Conservation (phyloP, 1,140 invertebrate species). For the Panagrolaimus sp. region DNA sequence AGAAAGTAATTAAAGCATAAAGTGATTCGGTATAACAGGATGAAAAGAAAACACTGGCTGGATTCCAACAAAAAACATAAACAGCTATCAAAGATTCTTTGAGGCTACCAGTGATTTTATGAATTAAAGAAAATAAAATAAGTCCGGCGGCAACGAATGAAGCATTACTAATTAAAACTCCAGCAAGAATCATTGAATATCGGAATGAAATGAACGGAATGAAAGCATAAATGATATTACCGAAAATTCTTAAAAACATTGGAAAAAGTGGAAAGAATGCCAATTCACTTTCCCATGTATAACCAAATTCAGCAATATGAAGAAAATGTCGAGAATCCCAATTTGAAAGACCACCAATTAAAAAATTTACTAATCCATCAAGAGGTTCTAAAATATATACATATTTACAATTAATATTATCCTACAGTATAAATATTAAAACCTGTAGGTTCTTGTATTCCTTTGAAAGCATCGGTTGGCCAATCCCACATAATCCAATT, state of each 20-base stretch:
- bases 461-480: slow-evolving; percentile 50
- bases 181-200: slow-evolving; percentile 42
- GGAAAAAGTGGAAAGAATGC: slow-evolving; percentile 49
- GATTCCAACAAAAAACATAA: slow-evolving; percentile 46
- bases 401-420: too few relatives aligned
- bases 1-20: slow-evolving; percentile 37
- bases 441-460: slow-evolving; percentile 22
- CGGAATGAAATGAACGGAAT: slow-evolving; percentile 26
- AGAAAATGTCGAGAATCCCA: slow-evolving; percentile 50
- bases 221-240: slow-evolving; percentile 22
- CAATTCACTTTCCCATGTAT: slow-evolving; percentile 41
- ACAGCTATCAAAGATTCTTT: slow-evolving; percentile 43
- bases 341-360: slow-evolving; percentile 33
- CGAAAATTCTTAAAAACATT: slow-evolving; percentile 30
- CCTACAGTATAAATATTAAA: slow-evolving; percentile 1
- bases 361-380: slow-evolving; percentile 29
- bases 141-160: slow-evolving; percentile 44
- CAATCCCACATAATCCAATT: slow-evolving; percentile 36
- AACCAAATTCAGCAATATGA: slow-evolving; percentile 50
- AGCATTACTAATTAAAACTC: slow-evolving; percentile 42
- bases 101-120: slow-evolving; percentile 36
- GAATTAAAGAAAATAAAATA: slow-evolving; percentile 30
- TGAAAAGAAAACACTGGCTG: slow-evolving; percentile 45
- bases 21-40: slow-evolving; percentile 42
- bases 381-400: slow-evolving; percentile 17